Evolutionary conservation across 1,140 invertebrate genomes (phyloP).

Genomic region (Eriocheir sinensis): DNA sequence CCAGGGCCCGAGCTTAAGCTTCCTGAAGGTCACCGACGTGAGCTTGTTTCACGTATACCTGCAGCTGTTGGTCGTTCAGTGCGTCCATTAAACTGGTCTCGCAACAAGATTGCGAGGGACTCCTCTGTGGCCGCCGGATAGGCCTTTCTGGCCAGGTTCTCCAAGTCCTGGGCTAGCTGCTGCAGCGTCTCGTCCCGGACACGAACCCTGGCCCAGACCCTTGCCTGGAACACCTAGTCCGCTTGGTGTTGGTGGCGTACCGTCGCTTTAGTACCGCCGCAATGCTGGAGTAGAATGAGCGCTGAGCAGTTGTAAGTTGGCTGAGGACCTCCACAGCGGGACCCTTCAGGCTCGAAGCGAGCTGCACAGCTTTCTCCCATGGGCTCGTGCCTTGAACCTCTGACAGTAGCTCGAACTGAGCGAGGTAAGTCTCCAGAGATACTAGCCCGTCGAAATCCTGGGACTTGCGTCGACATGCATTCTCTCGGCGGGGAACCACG

Average conservation of each 20-base stretch:
- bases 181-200: neutral
- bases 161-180: neutral
- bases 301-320: neutral
- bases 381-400: neutral
- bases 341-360: neutral
- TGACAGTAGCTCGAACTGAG: neutral
- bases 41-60: too few relatives aligned
- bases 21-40: too few relatives aligned
- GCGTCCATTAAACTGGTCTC: too few relatives aligned
- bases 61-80: too few relatives aligned
- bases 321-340: neutral
- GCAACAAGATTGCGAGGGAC: too few relatives aligned
- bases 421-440: neutral
- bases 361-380: neutral
- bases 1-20: too few relatives aligned
- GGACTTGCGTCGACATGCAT: neutral
- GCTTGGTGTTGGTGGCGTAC: neutral
- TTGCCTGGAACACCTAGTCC: neutral
- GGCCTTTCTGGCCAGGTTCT: neutral
- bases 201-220: neutral
- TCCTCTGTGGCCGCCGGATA: neutral
- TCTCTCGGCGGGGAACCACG: too few relatives aligned
- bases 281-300: neutral
- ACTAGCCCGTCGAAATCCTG: neutral
- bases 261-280: neutral